A percentile compares a stretch with the other conserved stretches of the same genome.
phyloP scores from a whole-genome alignment of 2,797 vertebrate species.

The Nannoperca australis region DNA sequence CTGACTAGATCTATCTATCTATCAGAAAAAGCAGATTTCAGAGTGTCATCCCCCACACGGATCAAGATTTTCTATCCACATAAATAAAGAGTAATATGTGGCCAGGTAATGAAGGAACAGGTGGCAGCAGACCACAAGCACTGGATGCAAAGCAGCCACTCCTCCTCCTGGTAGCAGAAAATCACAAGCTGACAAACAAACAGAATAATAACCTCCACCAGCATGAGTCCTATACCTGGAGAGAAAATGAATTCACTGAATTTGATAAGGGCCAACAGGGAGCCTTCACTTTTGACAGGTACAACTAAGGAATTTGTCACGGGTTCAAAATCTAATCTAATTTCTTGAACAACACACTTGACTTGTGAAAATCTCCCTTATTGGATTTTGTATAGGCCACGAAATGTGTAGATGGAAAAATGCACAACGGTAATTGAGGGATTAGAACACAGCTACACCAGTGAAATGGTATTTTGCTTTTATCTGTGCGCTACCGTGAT shows the following conservation, averaged over 20 bases:
- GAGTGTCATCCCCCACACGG: slow-evolving; percentile 32
- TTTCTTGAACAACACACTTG: slow-evolving; percentile 82
- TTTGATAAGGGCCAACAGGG: slow-evolving; percentile 88
- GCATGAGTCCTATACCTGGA: slow-evolving; percentile 81
- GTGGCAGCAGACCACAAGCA: slow-evolving; percentile 73
- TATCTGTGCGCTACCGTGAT: slow-evolving; percentile 72
- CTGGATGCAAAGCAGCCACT: slow-evolving; percentile 78
- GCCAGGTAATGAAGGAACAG: slow-evolving; percentile 79
- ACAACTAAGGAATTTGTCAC: slow-evolving; percentile 86
- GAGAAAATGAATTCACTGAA: slow-evolving; percentile 86
- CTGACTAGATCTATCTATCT: slow-evolving; percentile 36
- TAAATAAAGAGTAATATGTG: slow-evolving; percentile 57
- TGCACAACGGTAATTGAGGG: slow-evolving; percentile 82
- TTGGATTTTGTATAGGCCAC: slow-evolving; percentile 80
- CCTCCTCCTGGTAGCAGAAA: slow-evolving; percentile 78
- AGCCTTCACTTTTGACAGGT: slow-evolving; percentile 87
- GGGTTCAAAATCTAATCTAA: slow-evolving; percentile 87
- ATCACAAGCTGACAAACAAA: slow-evolving; percentile 86
- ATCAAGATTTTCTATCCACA: slow-evolving; percentile 53
- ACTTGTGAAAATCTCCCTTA: slow-evolving; percentile 83
- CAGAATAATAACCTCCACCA: slow-evolving; percentile 84
- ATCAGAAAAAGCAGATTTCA: slow-evolving; percentile 55
- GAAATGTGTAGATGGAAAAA: slow-evolving; percentile 76
- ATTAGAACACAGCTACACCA: slow-evolving; percentile 79
- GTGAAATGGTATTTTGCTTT: slow-evolving; percentile 74